Evolutionary conservation across 2,888 invertebrate genomes (phyloP).

Genomic region (Bhutanitis thaidina): DNA sequence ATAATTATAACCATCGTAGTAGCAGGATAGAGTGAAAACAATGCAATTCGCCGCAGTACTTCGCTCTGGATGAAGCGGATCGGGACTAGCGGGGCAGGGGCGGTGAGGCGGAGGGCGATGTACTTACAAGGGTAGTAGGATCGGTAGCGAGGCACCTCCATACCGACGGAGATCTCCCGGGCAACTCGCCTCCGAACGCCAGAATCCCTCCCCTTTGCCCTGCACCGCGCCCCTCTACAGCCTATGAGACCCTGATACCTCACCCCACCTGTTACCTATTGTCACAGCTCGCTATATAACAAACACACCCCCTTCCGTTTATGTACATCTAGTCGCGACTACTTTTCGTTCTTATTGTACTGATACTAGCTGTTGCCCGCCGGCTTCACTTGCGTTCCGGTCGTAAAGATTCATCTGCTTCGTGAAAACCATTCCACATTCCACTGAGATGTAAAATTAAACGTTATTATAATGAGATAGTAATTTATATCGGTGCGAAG

Average conservation of each 20-base stretch:
- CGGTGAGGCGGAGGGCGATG: slow-evolving; percentile 1
- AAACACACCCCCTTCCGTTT: slow-evolving; percentile 40
- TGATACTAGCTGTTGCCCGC: too few species aligned
- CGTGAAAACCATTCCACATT: too few species aligned
- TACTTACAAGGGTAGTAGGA: slow-evolving; percentile 75
- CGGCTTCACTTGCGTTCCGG: too few species aligned
- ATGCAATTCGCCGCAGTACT: background rate
- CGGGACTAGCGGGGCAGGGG: background rate
- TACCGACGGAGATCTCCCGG: slow-evolving; percentile 69
- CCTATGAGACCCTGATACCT: slow-evolving; percentile 46
- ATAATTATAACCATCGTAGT: too few species aligned
- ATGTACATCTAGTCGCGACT: slow-evolving; percentile 6
- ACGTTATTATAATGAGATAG: too few species aligned
- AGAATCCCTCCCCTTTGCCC: slow-evolving; percentile 48
- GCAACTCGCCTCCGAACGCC: slow-evolving; percentile 56
- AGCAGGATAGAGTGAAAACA: background rate
- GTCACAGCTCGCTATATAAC: slow-evolving; percentile 50
- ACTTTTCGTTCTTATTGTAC: too few species aligned
- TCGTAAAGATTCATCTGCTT: too few species aligned
- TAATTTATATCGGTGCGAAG: too few species aligned
- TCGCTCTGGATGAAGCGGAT: background rate
- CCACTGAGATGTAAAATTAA: too few species aligned
- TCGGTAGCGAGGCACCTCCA: slow-evolving; percentile 78
- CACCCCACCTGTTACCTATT: slow-evolving; percentile 50
- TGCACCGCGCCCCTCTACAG: slow-evolving; percentile 46